Conservation (phyloP, 2,797 vertebrate species). For the Chromis chromis region DNA sequence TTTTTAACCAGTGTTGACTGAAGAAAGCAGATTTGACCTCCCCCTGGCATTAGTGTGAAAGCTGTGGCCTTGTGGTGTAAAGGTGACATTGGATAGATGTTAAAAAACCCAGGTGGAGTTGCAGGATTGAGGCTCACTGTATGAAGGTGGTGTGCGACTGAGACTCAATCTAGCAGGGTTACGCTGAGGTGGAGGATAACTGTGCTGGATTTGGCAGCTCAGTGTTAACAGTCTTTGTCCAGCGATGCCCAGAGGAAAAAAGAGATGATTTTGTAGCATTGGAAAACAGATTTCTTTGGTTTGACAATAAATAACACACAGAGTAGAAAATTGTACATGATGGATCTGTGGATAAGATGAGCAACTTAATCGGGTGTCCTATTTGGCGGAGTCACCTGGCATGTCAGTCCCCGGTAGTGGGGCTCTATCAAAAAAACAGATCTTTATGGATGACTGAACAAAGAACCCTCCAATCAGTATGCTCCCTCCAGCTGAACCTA, state of each 20-base stretch:
- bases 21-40: constrained; percentile 4
- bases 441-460: constrained; percentile 77
- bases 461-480: constrained; percentile 72
- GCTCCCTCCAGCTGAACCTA: constrained; percentile 65
- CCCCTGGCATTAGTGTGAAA: neutral
- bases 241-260: constrained; percentile 17
- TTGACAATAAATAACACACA: constrained; percentile 5
- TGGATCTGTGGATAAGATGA: constrained; percentile 10
- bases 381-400: constrained; percentile 41
- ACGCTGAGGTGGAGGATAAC: constrained; percentile 34
- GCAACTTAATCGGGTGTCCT: constrained; percentile 16
- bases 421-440: constrained; percentile 63
- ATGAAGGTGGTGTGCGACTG: constrained; percentile 34
- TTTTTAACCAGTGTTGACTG: constrained; percentile 10
- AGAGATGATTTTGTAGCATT: constrained; percentile 2
- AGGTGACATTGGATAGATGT: constrained; percentile 45
- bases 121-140: constrained; percentile 28
- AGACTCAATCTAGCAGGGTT: constrained; percentile 45
- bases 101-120: constrained; percentile 21
- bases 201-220: constrained; percentile 48
- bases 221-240: constrained; percentile 23
- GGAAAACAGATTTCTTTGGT: constrained; percentile 4
- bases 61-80: constrained; percentile 8
- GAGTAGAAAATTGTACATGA: neutral
- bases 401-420: constrained; percentile 43